Percentiles rank a stretch among this genome's conserved stretches.
These are phyloP conservation scores for Melolontha melolontha DNA, from an alignment of 2,888 invertebrate genomes.

Conservation along the genomic window DNA sequence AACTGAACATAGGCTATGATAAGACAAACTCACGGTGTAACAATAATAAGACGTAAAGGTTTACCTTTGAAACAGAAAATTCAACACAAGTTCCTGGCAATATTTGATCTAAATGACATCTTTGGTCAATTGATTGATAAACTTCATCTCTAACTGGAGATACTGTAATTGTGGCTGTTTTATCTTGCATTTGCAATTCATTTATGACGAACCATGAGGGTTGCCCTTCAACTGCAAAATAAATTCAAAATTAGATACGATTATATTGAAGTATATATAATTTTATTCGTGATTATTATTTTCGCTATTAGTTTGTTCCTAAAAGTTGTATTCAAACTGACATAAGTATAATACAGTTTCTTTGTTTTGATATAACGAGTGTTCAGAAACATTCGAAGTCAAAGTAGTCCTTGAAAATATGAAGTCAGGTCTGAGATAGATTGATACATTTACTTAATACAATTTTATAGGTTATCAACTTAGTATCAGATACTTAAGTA, in stretches of 20 bases:
- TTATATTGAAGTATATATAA: background rate
- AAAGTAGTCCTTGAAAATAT: no score
- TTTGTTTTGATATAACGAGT: no score
- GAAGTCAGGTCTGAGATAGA: no score
- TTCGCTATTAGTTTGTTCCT: no score
- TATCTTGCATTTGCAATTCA: slow-evolving; percentile 64
- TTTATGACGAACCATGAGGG: slow-evolving; percentile 72
- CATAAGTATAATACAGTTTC: no score
- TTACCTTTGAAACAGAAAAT: slow-evolving; percentile 70
- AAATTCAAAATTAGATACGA: slow-evolving; percentile 24
- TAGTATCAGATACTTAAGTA: no score
- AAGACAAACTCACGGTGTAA: no score
- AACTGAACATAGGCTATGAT: no score
- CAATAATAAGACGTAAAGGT: background rate
- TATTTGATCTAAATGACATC: slow-evolving; percentile 57
- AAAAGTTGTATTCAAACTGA: no score
- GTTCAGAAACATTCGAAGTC: no score
- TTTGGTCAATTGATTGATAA: slow-evolving; percentile 52
- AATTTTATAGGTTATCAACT: no score
- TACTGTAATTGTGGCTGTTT: slow-evolving; percentile 68
- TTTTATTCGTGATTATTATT: background rate
- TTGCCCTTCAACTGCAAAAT: slow-evolving; percentile 69
- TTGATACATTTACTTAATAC: no score
- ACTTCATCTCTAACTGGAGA: slow-evolving; percentile 63
- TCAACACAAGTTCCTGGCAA: slow-evolving; percentile 70